phyloP scores from a whole-genome alignment of 2,888 invertebrate species.

The Atethmia centrago region DNA sequence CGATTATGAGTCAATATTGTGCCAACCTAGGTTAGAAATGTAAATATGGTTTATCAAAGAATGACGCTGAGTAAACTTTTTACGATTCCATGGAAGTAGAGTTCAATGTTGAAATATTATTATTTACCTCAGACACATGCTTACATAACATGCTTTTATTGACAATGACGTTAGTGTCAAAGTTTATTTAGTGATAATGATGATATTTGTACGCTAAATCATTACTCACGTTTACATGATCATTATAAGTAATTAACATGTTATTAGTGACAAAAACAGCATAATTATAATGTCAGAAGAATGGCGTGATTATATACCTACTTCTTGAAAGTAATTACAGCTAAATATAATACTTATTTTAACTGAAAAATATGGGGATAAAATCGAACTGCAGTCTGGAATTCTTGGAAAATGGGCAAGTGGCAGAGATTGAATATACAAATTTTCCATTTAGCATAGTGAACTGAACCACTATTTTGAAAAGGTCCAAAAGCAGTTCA shows the following conservation, averaged over 20 bases:
- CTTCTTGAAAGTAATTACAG: not conserved
- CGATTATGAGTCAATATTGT: not conserved
- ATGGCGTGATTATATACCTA: not conserved
- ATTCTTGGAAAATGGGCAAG: not conserved
- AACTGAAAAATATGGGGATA: fast-evolving
- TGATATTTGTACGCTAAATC: slow-evolving; percentile 10
- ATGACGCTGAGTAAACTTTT: slow-evolving; percentile 10
- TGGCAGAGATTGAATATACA: not conserved
- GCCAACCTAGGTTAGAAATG: not conserved
- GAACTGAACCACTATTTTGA: not conserved
- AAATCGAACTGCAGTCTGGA: not conserved
- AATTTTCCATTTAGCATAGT: not conserved
- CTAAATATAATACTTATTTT: not conserved
- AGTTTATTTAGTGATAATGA: slow-evolving; percentile 43
- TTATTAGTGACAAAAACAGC: slow-evolving; percentile 11
- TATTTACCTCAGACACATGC: slow-evolving; percentile 32
- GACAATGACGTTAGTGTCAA: slow-evolving; percentile 54
- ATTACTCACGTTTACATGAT: slow-evolving; percentile 13
- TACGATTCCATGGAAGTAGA: slow-evolving; percentile 36
- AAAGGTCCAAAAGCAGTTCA: not conserved
- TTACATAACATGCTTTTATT: slow-evolving; percentile 21
- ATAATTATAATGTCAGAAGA: not conserved
- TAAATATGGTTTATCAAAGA: slow-evolving; percentile 6
- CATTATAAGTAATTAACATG: slow-evolving; percentile 20
- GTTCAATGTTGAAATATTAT: slow-evolving; percentile 25